Base-by-base conservation (phyloP, 1,140 invertebrate genomes). In the Drosophila seguyi region DNA sequence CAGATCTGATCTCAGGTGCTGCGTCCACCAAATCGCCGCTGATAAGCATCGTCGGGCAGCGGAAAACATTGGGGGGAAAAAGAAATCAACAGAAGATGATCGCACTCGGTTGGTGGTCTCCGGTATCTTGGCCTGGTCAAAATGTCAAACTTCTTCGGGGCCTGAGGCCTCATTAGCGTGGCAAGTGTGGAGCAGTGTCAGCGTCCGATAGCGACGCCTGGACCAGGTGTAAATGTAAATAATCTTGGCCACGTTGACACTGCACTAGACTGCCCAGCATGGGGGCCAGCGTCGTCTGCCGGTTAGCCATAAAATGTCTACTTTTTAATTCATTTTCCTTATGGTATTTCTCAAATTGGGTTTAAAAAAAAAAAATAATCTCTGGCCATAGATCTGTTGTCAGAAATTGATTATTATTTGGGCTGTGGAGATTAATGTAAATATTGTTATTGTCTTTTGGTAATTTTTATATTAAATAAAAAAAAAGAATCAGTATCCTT, bases 141-240 rank as follows among this genome's bases (percentile, higher is more conserved):
- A 87, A 88, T 88, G 84, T 87, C 84, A 87, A 80, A 68, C 67
- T 72, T 58, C 66, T 48, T 44, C n/a, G 42, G 56, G 47, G 22
- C 38, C 29, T 36, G 67, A 75, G 85, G 84, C 75, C 81, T 87
- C 84, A 87, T 87, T 87, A 90, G 84, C 74, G 60, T 75, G 71
- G 36, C 60, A 75, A 75, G 61, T 77, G 79, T 52, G 71, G 69
- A 62, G 60, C 82, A 53, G 52, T 52, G 57, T 44, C 50, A 53
- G 63, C 31, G 20, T n/a, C n/a, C 42, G 52, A 59, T 58, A 72
- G 42, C 52, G 74, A 71, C 56, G 50, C 48, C 74, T 61, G 61
- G 66, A 16, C 50, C 83, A 87, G 83, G 83, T 87, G 83, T 87
- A 88, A 87, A 87, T 88, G 83, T 87, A 83, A 87, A 87, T 87